Base-by-base conservation (phyloP, 2,797 vertebrate species). In the Brachyrhaphis roseni region DNA sequence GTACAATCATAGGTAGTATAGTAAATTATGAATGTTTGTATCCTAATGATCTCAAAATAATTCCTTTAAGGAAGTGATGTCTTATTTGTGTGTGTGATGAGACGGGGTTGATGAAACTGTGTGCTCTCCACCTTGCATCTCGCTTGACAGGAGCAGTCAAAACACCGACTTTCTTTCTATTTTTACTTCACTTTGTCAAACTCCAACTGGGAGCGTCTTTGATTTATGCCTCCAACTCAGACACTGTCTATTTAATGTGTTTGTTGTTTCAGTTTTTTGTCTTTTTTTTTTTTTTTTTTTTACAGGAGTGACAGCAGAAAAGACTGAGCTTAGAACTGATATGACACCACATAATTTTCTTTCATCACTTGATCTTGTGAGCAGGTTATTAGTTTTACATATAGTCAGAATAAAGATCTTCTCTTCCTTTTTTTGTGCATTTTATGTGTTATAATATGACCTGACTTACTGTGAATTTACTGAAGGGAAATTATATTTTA, bases 151-250 rank as follows among this genome's bases (percentile, higher is more conserved):
- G 66, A 49, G 77, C 74, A 31, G 77, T 75, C 78, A 70, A 18
- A 75, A 70, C 68, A 4, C 18, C 28, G 39, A 70, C 84, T 73
- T 13, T 72, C 66, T 45, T 41, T 55, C 83, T 80, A 78, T 82
- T 86, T 72, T 82, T 78, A 77, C 83, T 41, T 36, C 10, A 26
- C 72, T 78, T 79, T 76, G 49, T 84, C 80, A 74, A 76, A 59
- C 75, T 77, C 76, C 74, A 41, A 31, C 81, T 66, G 79, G 75
- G 79, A 88, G 57, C 66, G 0, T 43, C 86, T 84, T 72, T 84
- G 84, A 88, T 84, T 74, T 57, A 55, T 11, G 68, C 66, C 78
- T 77, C 20, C 43, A 20, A 64, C 68, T 43, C 74, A 46, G 18
- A 43, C 28, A 15, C 34, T 68, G 82, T 70, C n/a, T 4, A 16